phyloP scores from a whole-genome alignment of 2,797 vertebrate genomes.

The Holocentrus rufus region DNA sequence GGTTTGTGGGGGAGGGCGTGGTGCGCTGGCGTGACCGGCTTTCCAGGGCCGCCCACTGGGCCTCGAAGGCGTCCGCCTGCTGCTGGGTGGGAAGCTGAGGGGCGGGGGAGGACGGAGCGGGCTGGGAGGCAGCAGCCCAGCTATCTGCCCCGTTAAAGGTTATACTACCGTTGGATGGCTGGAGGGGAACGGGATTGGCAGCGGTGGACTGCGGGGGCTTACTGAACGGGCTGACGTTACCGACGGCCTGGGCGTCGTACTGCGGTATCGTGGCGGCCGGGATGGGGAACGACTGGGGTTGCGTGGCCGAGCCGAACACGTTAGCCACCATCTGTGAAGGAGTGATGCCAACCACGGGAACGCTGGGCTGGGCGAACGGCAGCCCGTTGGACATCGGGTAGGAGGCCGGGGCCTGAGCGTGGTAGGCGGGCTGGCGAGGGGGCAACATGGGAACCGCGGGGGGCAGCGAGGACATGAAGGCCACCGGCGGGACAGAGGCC shows the following conservation, averaged over 20 bases:
- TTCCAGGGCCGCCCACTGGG: slow-evolving; percentile 97
- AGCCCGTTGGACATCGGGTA: slow-evolving; percentile 91
- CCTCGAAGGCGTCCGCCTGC: slow-evolving; percentile 92
- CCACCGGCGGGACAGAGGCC: slow-evolving; percentile 75
- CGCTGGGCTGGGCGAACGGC: slow-evolving; percentile 86
- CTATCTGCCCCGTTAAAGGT: slow-evolving; percentile 84
- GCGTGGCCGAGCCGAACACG: slow-evolving; percentile 92
- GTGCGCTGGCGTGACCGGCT: slow-evolving; percentile 90
- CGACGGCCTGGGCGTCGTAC: slow-evolving; percentile 71
- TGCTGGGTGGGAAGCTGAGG: slow-evolving; percentile 54
- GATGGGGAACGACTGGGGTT: slow-evolving; percentile 81
- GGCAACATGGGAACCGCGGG: slow-evolving; percentile 86
- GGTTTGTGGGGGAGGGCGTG: slow-evolving; percentile 96
- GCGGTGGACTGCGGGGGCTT: slow-evolving; percentile 62
- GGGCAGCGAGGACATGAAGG: slow-evolving; percentile 85
- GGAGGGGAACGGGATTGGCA: slow-evolving; percentile 38
- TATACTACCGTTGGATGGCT: slow-evolving; percentile 74
- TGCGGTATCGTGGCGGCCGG: slow-evolving; percentile 68
- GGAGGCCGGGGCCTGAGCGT: slow-evolving; percentile 79
- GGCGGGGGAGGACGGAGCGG: slow-evolving; percentile 64
- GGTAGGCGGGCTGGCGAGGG: slow-evolving; percentile 87
- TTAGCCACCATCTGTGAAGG: slow-evolving; percentile 99
- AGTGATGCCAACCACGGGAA: slow-evolving; percentile 95
- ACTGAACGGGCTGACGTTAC: slow-evolving; percentile 74
- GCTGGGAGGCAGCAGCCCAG: slow-evolving; percentile 77